Conservation (phyloP, 2,113 vertebrate genomes). For the Aspiorhynchus laticeps region DNA sequence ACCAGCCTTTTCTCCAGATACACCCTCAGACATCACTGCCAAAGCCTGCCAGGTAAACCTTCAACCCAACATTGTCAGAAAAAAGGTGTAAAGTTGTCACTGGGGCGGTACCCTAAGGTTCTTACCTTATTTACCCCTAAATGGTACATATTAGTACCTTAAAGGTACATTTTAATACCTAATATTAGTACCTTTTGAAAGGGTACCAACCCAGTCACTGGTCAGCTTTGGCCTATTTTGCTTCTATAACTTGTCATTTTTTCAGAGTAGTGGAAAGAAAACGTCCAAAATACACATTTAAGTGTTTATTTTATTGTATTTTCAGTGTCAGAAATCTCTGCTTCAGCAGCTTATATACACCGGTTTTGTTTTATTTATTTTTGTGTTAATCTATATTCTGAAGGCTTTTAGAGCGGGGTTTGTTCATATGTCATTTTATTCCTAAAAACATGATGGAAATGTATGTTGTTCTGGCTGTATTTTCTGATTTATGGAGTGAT, state of each 20-base stretch:
- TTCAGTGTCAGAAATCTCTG: too few relatives aligned
- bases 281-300: neutral
- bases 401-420: neutral
- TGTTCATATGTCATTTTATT: neutral
- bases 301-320: neutral
- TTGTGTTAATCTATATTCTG: too few relatives aligned
- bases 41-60: constrained; percentile 94
- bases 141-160: too few relatives aligned
- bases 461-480: neutral
- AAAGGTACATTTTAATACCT: too few relatives aligned
- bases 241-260: neutral
- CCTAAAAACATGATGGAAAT: neutral
- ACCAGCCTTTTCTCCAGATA: constrained; percentile 97
- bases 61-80: too few relatives aligned
- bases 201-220: neutral
- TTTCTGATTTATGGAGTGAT: neutral
- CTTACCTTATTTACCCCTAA: too few relatives aligned
- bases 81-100: too few relatives aligned
- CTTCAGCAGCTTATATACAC: too few relatives aligned
- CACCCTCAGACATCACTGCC: constrained; percentile 96
- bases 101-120: too few relatives aligned
- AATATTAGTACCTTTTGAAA: too few relatives aligned
- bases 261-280: neutral
- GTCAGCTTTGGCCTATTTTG: neutral
- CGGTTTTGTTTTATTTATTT: too few relatives aligned